Evolutionary conservation across 2,797 vertebrate species (phyloP).

Genomic region (Pipistrellus nathusii): DNA sequence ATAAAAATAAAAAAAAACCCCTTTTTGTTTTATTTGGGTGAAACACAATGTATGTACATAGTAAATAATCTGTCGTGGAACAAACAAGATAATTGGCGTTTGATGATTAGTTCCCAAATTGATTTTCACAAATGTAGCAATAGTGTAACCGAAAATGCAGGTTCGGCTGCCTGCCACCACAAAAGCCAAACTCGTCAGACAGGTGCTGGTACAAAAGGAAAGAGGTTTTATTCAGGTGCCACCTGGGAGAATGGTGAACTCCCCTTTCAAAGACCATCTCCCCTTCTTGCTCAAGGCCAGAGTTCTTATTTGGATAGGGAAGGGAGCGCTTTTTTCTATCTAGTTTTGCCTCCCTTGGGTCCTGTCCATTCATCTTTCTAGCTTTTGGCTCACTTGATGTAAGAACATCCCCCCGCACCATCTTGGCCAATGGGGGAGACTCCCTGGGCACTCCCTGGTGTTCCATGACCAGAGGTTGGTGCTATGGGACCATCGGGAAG

Average conservation of each 20-base stretch:
- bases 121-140: constrained; percentile 32
- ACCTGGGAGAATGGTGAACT: background rate
- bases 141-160: background rate
- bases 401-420: background rate
- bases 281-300: background rate
- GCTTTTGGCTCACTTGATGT: background rate
- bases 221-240: background rate
- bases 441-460: background rate
- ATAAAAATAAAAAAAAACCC: too few relatives aligned
- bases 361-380: background rate
- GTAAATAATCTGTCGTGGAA: constrained; percentile 11
- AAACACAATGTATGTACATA: constrained; percentile 1
- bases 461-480: background rate
- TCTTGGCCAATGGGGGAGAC: background rate
- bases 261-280: background rate
- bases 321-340: background rate
- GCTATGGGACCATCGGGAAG: background rate
- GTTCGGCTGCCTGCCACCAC: background rate
- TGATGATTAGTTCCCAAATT: constrained; percentile 12
- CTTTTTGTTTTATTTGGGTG: constrained; percentile 57
- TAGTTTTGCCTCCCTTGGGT: too few relatives aligned
- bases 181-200: background rate
- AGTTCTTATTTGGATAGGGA: background rate
- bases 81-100: constrained; percentile 17
- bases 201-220: background rate